These are phyloP conservation scores for Drosophila miranda DNA, from an alignment of 1,140 invertebrate species.

Conservation along the genomic window DNA sequence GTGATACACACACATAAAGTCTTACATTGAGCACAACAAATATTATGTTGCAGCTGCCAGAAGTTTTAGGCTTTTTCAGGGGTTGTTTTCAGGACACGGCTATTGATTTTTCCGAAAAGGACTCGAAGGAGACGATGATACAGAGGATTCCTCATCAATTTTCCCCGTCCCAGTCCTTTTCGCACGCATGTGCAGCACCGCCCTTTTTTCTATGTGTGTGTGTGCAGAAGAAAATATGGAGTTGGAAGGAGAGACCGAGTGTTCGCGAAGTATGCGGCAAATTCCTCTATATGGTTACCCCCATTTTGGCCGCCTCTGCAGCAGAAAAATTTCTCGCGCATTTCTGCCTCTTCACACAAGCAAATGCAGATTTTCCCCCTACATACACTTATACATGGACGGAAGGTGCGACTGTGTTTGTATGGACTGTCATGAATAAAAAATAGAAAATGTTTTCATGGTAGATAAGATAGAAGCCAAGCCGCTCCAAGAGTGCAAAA, in stretches of 20 bases:
- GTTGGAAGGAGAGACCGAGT: constrained; percentile 7
- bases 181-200: constrained; percentile 53
- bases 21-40: constrained; percentile 42
- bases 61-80: constrained; percentile 38
- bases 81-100: constrained; percentile 55
- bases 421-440: constrained; percentile 36
- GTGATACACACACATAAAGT: constrained; percentile 13
- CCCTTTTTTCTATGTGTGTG: constrained; percentile 36
- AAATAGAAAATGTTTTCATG: constrained; percentile 46
- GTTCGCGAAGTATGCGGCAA: not conserved
- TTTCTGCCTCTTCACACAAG: constrained; percentile 10
- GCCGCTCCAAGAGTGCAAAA: constrained; percentile 19
- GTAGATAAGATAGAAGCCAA: constrained; percentile 45
- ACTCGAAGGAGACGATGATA: constrained; percentile 49
- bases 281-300: constrained; percentile 41
- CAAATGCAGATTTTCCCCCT: constrained; percentile 8
- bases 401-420: constrained; percentile 6
- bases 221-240: constrained; percentile 37
- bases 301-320: constrained; percentile 17
- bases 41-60: constrained; percentile 61
- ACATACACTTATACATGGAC: not conserved
- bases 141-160: constrained; percentile 46
- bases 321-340: constrained; percentile 12
- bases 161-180: constrained; percentile 22
- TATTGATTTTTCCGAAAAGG: constrained; percentile 64